Conservation (phyloP, 2,797 vertebrate species). For the Euthynnus affinis region DNA sequence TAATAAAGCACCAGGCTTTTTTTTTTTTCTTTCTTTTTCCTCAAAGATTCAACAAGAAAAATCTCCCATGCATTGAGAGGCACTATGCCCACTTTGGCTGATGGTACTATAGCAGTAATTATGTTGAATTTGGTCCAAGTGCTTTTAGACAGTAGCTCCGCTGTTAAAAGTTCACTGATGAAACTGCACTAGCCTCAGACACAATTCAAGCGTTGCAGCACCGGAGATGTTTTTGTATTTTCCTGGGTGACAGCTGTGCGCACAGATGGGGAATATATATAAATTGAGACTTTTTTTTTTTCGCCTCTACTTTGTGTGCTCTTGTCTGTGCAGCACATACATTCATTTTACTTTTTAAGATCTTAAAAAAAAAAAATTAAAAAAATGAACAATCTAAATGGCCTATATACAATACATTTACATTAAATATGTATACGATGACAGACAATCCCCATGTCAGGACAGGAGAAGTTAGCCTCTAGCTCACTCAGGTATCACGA, state of each 20-base stretch:
- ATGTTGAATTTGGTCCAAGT: constrained; percentile 61
- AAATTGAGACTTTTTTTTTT: constrained; percentile 9
- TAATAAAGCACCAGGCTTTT: constrained; percentile 66
- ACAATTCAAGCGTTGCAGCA: constrained; percentile 17
- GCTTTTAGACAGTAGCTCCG: constrained; percentile 19
- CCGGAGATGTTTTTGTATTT: constrained; percentile 8
- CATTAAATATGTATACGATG: constrained; percentile 82
- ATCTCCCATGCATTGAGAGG: constrained; percentile 45
- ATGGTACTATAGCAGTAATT: constrained; percentile 45
- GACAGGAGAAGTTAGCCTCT: constrained; percentile 15
- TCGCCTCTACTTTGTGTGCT: constrained; percentile 22
- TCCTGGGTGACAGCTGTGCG: constrained; percentile 11
- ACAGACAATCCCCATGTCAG: constrained; percentile 33
- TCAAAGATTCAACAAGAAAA: constrained; percentile 18
- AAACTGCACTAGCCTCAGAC: neutral
- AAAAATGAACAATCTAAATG: constrained; percentile 59
- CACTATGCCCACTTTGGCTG: constrained; percentile 73
- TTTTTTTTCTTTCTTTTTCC: neutral
- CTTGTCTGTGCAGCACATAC: constrained; percentile 63
- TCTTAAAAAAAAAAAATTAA: constrained; percentile 54
- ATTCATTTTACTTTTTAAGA: constrained; percentile 74
- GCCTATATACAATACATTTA: constrained; percentile 86
- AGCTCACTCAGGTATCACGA: constrained; percentile 29
- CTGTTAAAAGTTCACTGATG: neutral
- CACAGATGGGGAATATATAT: constrained; percentile 1